Evolutionary conservation across 64 coral and sea anemone species (phyloP).

Genomic region (Pachyseris speciosa): DNA sequence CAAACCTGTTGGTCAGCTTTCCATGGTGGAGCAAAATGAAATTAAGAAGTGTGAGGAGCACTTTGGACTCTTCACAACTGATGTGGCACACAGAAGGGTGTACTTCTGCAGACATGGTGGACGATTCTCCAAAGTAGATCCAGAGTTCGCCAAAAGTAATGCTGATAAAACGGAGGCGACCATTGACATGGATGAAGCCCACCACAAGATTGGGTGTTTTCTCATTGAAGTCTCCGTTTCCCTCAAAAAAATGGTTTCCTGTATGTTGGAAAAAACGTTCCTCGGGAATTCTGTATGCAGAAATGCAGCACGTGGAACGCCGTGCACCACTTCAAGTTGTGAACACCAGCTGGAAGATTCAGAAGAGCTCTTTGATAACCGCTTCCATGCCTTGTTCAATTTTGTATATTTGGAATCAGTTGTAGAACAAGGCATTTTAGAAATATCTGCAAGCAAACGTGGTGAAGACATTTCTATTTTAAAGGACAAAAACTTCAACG

Average conservation of each 20-base stretch:
- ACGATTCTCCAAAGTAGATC: slow-evolving; percentile 39
- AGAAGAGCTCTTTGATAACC: slow-evolving; percentile 24
- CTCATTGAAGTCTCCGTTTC: slow-evolving; percentile 38
- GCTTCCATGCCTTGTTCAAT: slow-evolving; percentile 59
- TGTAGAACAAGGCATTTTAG: slow-evolving; percentile 30
- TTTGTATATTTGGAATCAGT: slow-evolving; percentile 73
- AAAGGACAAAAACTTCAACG: neutral
- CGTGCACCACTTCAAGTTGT: slow-evolving; percentile 35
- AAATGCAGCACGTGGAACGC: neutral
- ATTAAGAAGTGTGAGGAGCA: slow-evolving; percentile 66
- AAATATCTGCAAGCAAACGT: neutral
- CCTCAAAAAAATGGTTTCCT: slow-evolving; percentile 31
- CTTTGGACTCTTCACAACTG: slow-evolving; percentile 66
- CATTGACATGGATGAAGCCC: neutral
- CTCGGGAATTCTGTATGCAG: slow-evolving; percentile 32
- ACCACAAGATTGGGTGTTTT: neutral
- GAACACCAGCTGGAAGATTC: slow-evolving; percentile 45
- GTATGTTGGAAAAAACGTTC: slow-evolving; percentile 31
- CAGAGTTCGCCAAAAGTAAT: neutral
- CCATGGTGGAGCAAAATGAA: neutral
- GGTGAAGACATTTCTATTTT: neutral
- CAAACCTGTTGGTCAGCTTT: slow-evolving; percentile 16
- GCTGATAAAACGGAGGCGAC: neutral
- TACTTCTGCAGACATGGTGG: slow-evolving; percentile 31
- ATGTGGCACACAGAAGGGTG: neutral